Evolutionary conservation across 1,140 invertebrate genomes (phyloP), one percentile per base, ranked within the genome.

Genomic region (Holotrichia oblita): DNA sequence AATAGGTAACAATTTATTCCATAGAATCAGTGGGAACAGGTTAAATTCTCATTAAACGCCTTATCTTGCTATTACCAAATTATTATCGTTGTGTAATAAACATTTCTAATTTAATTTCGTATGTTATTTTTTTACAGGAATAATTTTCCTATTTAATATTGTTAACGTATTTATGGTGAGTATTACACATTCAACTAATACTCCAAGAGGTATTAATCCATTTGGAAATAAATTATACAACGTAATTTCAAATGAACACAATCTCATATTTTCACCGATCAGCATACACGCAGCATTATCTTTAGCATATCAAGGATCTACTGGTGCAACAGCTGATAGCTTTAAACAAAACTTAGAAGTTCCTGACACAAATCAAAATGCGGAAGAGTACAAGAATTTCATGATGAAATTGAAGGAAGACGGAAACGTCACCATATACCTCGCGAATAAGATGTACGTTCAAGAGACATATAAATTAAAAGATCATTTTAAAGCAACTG

Each of bases 401-500:
- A 85, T 88, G 44, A 78, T 82, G 27, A 81, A 86, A 34, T 81
- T 87, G 41, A 87, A 88, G 78, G 83, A 87, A 83, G 81, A 87
- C 41, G 77, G 84, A 77, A 86, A 86, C 79, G 84, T 90, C 17
- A 88, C 89, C 22, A 83, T 94, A 3, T 87, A 88, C 59, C 87
- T 92, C 78, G 91, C 91, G 4, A 94, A 94, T 83, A 89, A 91
- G 76, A 84, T 94, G 42, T 95, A 90, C 80, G 81, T 91, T 6
- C 87, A 90, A 79, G 79, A 90, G 59, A 86, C 85, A 27, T 87
- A 90, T 79, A 79, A 85, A 73, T 72, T 94, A 7, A 85, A 88
- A 42, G 61, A 85, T 8, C 81, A 84, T n/a, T 94, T 91, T 83
- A 81, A 87, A 64, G 79, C 77, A 0, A 72, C 84, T 48, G 85